These are phyloP conservation scores for Cygnus buccinator DNA, from an alignment of 2,113 vertebrate species.

Conservation along the genomic window DNA sequence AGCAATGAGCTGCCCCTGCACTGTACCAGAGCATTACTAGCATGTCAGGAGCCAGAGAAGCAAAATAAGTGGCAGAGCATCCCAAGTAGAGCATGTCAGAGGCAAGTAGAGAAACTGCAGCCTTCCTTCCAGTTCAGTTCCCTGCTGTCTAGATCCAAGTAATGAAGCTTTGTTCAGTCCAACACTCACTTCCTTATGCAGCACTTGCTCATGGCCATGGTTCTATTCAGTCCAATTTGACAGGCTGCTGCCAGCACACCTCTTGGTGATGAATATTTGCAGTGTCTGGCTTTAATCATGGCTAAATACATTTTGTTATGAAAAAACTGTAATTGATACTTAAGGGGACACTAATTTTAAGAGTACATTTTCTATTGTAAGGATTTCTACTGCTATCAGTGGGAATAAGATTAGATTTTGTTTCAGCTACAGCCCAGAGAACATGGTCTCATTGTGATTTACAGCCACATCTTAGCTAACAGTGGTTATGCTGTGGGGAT, in stretches of 20 bases:
- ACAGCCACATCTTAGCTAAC: not conserved
- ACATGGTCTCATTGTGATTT: not conserved
- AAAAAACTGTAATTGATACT: not conserved
- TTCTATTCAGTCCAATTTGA: not conserved
- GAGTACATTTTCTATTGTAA: not conserved
- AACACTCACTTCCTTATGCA: not conserved
- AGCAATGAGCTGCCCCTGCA: not conserved
- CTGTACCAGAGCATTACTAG: accelerated
- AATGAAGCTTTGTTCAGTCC: not conserved
- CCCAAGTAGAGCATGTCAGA: not conserved
- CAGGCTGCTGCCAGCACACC: not conserved
- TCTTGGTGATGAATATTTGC: constrained; percentile 31
- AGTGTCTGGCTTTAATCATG: not conserved
- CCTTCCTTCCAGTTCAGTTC: not conserved
- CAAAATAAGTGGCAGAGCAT: not conserved
- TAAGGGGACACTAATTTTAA: constrained; percentile 4
- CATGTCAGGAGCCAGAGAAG: not conserved
- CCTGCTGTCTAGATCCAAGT: not conserved
- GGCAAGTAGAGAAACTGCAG: not conserved
- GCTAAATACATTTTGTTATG: not conserved
- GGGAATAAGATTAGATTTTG: constrained; percentile 25
- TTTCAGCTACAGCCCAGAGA: constrained; percentile 28
- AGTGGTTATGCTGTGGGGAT: not conserved
- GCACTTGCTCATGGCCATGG: not conserved
- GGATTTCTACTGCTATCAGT: not conserved